A percentile compares a stretch with the other conserved stretches of the same genome.
These are phyloP conservation scores for Prionailurus viverrinus DNA, from an alignment of 2,113 vertebrate genomes.

Conservation along the genomic window DNA sequence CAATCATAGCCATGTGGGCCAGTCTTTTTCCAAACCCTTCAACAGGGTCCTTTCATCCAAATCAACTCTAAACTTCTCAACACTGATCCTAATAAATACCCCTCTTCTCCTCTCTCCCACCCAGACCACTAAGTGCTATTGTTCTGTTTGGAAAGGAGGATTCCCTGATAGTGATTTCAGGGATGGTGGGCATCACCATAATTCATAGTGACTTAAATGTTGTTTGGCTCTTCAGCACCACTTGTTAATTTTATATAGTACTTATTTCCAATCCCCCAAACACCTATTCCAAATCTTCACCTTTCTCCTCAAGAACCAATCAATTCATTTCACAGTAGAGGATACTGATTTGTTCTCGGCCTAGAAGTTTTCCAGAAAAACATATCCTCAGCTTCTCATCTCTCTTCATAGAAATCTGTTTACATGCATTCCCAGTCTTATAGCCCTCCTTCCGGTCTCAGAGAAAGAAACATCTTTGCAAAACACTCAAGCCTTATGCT, in stretches of 20 bases:
- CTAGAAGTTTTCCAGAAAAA: background rate
- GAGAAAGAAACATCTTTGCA: background rate
- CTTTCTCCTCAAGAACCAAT: background rate
- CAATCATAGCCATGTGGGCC: background rate
- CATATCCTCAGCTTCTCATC: background rate
- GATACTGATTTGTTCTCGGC: background rate
- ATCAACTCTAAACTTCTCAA: constrained; percentile 9
- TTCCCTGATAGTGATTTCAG: background rate
- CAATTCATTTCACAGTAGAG: background rate
- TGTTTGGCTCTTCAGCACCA: background rate
- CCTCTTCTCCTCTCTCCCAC: background rate
- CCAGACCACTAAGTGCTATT: background rate
- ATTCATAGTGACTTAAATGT: background rate
- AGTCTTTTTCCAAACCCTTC: background rate
- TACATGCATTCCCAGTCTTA: background rate
- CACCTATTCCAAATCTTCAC: background rate
- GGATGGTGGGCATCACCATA: background rate
- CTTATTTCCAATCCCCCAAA: background rate
- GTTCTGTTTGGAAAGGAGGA: background rate
- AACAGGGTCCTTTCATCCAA: background rate
- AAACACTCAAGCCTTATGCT: background rate
- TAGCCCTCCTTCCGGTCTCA: background rate
- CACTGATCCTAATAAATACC: background rate
- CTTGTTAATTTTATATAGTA: background rate
- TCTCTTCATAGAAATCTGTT: background rate